Conservation (phyloP, 2,797 vertebrate species). For the Atherinosoma microstoma region DNA sequence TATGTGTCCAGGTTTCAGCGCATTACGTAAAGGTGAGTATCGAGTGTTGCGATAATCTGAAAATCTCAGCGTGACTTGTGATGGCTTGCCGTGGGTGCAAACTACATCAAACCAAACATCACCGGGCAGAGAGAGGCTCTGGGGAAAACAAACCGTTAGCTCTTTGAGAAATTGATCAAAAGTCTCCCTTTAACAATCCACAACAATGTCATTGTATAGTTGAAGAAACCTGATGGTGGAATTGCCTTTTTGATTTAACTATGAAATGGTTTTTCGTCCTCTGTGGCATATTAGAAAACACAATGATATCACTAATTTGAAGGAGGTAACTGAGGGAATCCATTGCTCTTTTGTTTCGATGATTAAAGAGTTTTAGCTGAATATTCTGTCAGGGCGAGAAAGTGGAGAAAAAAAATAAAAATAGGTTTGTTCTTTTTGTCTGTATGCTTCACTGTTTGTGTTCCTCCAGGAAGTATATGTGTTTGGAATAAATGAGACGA, state of each 20-base stretch:
- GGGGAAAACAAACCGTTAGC: conserved; percentile 71
- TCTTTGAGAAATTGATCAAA: conserved; percentile 72
- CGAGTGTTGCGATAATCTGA: conserved; percentile 45
- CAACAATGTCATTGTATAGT: conserved; percentile 61
- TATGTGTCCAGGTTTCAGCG: conserved; percentile 34
- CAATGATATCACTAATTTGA: conserved; percentile 54
- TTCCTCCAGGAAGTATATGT: conserved; percentile 12
- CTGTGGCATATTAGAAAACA: conserved; percentile 52
- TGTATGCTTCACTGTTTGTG: conserved; percentile 1
- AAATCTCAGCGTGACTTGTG: conserved; percentile 40
- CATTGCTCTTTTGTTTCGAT: conserved; percentile 42
- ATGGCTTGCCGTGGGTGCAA: conserved; percentile 41
- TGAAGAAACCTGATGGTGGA: conserved; percentile 59
- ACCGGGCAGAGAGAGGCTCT: conserved; percentile 31
- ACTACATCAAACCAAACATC: conserved; percentile 57
- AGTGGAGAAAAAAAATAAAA: background rate
- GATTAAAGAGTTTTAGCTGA: conserved; percentile 61
- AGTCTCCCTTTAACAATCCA: conserved; percentile 51
- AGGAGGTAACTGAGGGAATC: conserved; percentile 43
- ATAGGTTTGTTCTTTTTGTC: conserved; percentile 19
- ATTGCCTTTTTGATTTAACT: conserved; percentile 62
- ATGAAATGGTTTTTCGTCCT: conserved; percentile 55
- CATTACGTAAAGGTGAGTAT: conserved; percentile 28
- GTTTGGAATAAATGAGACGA: conserved; percentile 56
- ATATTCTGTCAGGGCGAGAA: conserved; percentile 23